These are phyloP conservation scores for Rhamnusium bicolor DNA, from an alignment of 2,888 invertebrate species.

Conservation along the genomic window DNA sequence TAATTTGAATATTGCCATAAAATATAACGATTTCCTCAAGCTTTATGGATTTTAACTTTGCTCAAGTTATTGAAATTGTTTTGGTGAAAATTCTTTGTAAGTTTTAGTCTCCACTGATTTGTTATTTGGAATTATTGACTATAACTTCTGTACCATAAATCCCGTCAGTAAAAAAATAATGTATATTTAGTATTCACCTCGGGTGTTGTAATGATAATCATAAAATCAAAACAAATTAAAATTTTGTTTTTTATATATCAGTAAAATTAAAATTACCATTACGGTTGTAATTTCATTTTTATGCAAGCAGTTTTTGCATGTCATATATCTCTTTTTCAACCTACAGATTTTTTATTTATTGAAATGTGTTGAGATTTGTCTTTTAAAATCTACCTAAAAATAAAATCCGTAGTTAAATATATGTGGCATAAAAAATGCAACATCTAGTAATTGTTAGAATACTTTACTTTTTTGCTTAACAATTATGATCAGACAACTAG, in stretches of 20 bases:
- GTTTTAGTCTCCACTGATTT: background rate
- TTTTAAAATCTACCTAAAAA: too few relatives aligned
- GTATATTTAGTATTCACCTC: background rate
- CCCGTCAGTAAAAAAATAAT: conserved; percentile 1
- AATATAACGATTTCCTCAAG: conserved; percentile 3
- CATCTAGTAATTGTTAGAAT: too few relatives aligned
- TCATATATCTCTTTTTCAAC: too few relatives aligned
- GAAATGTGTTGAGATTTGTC: too few relatives aligned
- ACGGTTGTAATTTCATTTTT: background rate
- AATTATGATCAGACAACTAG: too few relatives aligned
- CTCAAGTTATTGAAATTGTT: background rate
- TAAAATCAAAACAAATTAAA: conserved; percentile 5
- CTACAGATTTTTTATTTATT: too few relatives aligned
- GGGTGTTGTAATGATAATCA: background rate
- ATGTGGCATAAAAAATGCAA: too few relatives aligned
- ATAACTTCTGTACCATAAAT: conserved; percentile 12
- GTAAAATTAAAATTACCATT: background rate
- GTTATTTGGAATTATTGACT: conserved; percentile 24
- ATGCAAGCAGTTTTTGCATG: background rate
- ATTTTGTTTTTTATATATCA: background rate
- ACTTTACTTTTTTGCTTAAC: too few relatives aligned
- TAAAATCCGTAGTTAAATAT: too few relatives aligned
- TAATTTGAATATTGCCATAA: conserved; percentile 32
- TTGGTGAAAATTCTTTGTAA: background rate
- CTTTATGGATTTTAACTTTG: conserved; percentile 33